Evolutionary conservation across 92 coral and sea anemone species (phyloP), one percentile per base, ranked within the genome.

Genomic region (Blastomussa wellsi): DNA sequence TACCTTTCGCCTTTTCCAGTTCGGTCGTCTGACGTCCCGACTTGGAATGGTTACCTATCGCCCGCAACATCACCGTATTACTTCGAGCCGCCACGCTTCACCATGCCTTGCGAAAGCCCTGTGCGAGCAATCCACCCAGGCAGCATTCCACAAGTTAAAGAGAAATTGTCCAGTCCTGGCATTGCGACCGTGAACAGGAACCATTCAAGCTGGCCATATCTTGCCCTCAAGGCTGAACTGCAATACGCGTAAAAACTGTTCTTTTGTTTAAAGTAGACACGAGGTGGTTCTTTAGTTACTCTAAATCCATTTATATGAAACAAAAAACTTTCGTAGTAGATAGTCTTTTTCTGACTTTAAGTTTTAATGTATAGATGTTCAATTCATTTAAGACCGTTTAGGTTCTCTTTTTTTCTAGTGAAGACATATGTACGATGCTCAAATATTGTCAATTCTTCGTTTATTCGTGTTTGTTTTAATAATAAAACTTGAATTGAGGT

Each of bases 161-260:
- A 80, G 12, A 87, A 76, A 60, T 42, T 55, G 32, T 84, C 49
- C 33, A 80, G 64, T 31, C 84, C 85, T 1, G 38, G 49, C 38
- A 62, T 53, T 35, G 84, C 39, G 31, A 22, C 11, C 64, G n/a
- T 83, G 33, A 42, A 44, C 39, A 75, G 87, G 20, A 74, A 44
- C 22, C 87, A 74, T 16, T n/a, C 81, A 20, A 65, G 60, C 29
- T 83, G 87, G 84, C 92, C 94, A 24, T 91, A 91, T 29, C 78
- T 91, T 36, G 84, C 90, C 77, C 82, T 88, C 24, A 91, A 91
- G 51, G 92, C 92, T 29, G 92, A 85, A 85, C 83, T 91, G 2
- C 94, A 91, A 57, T 91, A 91, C 85, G 70, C 80, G 66, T 91
- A 85, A 79, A 75, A 17, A 74, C 47, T 38, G 52, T 59, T 38